Evolutionary conservation across 2,797 vertebrate genomes (phyloP).

Genomic region (Jordanella pulchra): DNA sequence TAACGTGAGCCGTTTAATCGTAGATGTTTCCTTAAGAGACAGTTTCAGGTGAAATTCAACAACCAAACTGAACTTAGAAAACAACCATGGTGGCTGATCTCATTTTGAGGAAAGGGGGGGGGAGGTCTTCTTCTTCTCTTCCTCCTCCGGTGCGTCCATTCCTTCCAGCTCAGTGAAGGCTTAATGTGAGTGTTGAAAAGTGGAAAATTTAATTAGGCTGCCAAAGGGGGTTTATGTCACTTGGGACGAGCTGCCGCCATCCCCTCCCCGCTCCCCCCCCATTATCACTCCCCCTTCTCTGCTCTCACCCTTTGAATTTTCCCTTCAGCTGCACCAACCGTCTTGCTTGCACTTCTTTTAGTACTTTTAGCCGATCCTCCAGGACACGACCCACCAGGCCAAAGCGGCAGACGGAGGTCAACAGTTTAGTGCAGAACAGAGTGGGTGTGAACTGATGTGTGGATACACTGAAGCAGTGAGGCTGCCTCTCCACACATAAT

Average conservation of each 20-base stretch:
- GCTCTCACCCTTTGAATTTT: slow-evolving; percentile 30
- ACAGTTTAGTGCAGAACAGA: slow-evolving; percentile 43
- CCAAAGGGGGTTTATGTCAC: slow-evolving; percentile 82
- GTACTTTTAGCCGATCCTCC: slow-evolving; percentile 43
- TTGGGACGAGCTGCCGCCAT: slow-evolving; percentile 67
- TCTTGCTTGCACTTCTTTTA: slow-evolving; percentile 16
- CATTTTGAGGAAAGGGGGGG: slow-evolving; percentile 43
- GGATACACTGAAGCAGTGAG: slow-evolving; percentile 17
- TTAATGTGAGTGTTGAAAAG: slow-evolving; percentile 83
- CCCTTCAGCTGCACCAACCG: slow-evolving; percentile 34
- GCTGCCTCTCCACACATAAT: slow-evolving; percentile 23
- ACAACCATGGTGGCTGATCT: slow-evolving; percentile 37
- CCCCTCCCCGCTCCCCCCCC: slow-evolving; percentile 11
- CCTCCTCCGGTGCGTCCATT: slow-evolving; percentile 72
- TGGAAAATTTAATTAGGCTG: slow-evolving; percentile 87
- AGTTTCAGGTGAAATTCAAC: background rate
- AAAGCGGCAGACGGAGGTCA: slow-evolving; percentile 58
- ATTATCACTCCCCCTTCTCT: background rate
- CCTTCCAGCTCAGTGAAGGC: slow-evolving; percentile 75
- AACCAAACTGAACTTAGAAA: slow-evolving; percentile 20
- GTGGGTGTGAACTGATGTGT: slow-evolving; percentile 33
- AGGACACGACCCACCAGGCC: slow-evolving; percentile 47
- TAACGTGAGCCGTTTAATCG: background rate
- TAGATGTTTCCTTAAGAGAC: background rate
- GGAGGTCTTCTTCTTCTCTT: background rate